Evolutionary conservation across 2,888 invertebrate genomes (phyloP), one percentile per base, ranked within the genome.

Genomic region (Apamea anceps): DNA sequence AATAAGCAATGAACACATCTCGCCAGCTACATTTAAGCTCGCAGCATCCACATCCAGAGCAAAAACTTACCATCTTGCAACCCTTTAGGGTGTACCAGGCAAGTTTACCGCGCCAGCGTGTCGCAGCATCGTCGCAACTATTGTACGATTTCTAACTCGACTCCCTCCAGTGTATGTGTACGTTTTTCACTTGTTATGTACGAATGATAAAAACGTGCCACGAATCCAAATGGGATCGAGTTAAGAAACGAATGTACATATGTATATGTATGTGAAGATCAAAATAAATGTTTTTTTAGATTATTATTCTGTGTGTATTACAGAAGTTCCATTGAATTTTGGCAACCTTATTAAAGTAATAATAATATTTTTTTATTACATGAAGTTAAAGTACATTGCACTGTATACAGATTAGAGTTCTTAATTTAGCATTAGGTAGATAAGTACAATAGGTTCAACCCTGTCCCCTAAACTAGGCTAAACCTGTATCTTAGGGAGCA

Each of bases 171-270:
- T 89, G 87, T 92, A 91, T 89, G 88, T 86, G 88, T 88, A 87
- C 90, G 90, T 93, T 92, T 92, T 93, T 92, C 92, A 92, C 92
- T 92, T 94, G 92, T 93, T 94, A 93, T 92, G 88, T 91, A 91
- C 87, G 91, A 91, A 93, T 92, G 93, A 93, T 92, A 94, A 90
- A 91, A 89, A 94, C 93, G 94, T 93, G 93, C 82, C 79, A 75
- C 73, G 93, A 93, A 91, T 94, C 60, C 74, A 81, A 90, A 91
- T 87, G 75, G 48, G 75, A 87, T 84, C 82, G 81, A 85, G 77
- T 88, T 75, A 79, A 68, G 82, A 72, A 84, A 82, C 68, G 70
- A 77, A 37, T 37, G 37, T 37, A 32, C 32, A 1, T 32, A 80
- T 79, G 74, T 84, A 1, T 32, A 80, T 79, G 74, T 84, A 79